Evolutionary conservation across 2,888 invertebrate species (phyloP), one percentile per base, ranked within the genome.

Genomic region (Gymnoscelis rufifasciata): DNA sequence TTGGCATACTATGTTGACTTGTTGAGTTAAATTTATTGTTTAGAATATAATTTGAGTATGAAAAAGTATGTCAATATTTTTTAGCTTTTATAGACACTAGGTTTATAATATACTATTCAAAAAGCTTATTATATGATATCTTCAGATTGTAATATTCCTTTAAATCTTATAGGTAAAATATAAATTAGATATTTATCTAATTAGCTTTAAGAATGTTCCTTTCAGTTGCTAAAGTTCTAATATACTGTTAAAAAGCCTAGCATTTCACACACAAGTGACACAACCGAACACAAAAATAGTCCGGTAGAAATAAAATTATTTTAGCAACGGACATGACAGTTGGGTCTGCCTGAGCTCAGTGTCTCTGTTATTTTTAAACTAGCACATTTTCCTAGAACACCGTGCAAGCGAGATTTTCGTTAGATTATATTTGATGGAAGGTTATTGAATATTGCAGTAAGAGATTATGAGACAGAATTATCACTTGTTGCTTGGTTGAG

Each of bases 301-400:
- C 46, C 31, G 28, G 51, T 45, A 41, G 44, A 57, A 54, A 52
- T 55, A 52, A 54, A 51, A 48, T 51, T 44, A 55, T 54, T 53
- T 56, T 49, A 45, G 51, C 40, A 54, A 54, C 48, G 24, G 11
- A 24, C 30, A 46, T 60, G 47, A 69, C 73, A 73, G 66, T 62
- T 60, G 49, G 54, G 64, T 64, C 66, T 73, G 80, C 63, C 66
- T 73, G 80, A 70, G 72, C 73, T 53, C 45, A 52, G 55, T 66
- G 63, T 66, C 64, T 38, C 56, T 71, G 82, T 79, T 86, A 83
- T 84, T 82, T 83, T 67, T 84, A 83, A 79, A 77, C 64, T 19
- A 19, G 19, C 2, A 19, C 5, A 19, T 19, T 19, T 19, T 19
- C 19, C 19, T 19, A 19, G 19, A 19, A 19, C 19, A n/a, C n/a